Conservation (phyloP, 92 coral and sea anemone genomes). For the Zoanthus sociatus region DNA sequence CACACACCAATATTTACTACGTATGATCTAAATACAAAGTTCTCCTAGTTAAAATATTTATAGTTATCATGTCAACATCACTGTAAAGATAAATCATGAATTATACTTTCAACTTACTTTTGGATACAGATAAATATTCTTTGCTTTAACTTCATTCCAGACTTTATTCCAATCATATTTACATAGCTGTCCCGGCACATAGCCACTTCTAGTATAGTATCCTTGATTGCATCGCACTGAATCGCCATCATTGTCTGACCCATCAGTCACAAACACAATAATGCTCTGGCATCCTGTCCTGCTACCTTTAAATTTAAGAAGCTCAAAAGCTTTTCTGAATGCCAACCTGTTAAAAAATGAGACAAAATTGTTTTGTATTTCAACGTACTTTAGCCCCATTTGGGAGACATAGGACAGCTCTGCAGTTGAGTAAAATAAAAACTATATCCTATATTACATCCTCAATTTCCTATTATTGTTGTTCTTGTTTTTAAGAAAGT, state of each 20-base stretch:
- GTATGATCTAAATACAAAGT: no score
- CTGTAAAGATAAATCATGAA: background rate
- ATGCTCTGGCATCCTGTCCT: constrained; percentile 97
- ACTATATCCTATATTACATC: no score
- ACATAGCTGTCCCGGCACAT: constrained; percentile 94
- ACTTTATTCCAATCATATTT: constrained; percentile 94
- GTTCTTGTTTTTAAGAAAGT: no score
- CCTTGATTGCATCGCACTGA: constrained; percentile 96
- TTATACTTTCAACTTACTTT: constrained; percentile 52
- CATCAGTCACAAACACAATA: constrained; percentile 95
- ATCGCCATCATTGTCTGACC: constrained; percentile 93
- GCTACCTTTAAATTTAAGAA: constrained; percentile 77
- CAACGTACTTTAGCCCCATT: no score
- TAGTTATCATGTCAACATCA: background rate
- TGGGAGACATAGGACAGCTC: no score
- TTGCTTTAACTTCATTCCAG: constrained; percentile 86
- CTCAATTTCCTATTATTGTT: no score
- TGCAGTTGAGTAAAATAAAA: no score
- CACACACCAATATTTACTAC: no score
- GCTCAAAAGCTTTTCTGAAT: constrained; percentile 85
- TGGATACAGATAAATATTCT: constrained; percentile 82
- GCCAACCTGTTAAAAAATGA: constrained; percentile 67
- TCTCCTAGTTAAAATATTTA: no score
- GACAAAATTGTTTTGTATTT: no score
- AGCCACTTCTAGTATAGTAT: constrained; percentile 97